A percentile compares a stretch with the other conserved stretches of the same genome.
These are phyloP conservation scores for Poecilobothrus nobilitatus DNA, from an alignment of 2,888 invertebrate genomes.

Conservation along the genomic window DNA sequence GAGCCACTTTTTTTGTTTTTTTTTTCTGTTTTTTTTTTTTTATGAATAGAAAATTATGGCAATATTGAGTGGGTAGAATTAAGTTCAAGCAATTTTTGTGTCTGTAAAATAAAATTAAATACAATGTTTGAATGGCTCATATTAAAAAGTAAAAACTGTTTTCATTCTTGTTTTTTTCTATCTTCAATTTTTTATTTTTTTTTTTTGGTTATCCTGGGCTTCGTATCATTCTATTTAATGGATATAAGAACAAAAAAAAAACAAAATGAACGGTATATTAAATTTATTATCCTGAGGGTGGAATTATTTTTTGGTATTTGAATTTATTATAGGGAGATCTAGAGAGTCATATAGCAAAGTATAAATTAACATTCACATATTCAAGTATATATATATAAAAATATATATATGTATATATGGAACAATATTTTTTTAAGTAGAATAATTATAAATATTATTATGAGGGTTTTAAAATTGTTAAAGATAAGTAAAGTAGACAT, in stretches of 20 bases:
- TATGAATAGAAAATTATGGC: no score
- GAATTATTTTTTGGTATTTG: background rate
- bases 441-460: background rate
- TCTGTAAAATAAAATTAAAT: no score
- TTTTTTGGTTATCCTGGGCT: no score
- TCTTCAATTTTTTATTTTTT: no score
- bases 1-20: no score
- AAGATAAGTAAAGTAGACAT: background rate
- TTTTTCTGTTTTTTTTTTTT: no score
- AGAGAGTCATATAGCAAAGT: no score
- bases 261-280: background rate
- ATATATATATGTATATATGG: no score
- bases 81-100: no score
- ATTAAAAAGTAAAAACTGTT: background rate
- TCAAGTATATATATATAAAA: no score
- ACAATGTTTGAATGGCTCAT: no score
- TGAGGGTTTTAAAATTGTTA: background rate
- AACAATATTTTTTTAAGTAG: background rate
- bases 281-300: constrained; percentile 1
- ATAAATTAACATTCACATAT: background rate
- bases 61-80: no score
- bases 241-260: background rate
- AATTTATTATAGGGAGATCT: background rate
- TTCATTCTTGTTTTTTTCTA: background rate
- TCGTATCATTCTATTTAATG: background rate